Conservation (phyloP, 2,888 invertebrate species). For the Pilophorus perplexus region DNA sequence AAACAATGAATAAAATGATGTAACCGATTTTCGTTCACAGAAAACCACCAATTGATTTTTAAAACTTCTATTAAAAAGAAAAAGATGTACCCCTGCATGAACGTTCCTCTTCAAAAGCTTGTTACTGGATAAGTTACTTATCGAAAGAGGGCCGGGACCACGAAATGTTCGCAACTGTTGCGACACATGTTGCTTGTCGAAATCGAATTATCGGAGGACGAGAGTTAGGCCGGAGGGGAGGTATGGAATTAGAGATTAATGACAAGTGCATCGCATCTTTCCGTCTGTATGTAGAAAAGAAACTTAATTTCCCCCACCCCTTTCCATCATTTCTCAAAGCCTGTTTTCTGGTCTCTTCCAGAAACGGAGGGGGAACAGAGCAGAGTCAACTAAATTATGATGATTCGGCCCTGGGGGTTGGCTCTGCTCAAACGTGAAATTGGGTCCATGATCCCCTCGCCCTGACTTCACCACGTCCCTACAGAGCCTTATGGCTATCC, state of each 20-base stretch:
- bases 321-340: no score
- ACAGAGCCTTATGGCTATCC: neutral
- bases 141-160: neutral
- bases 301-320: conserved; percentile 6
- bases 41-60: no score
- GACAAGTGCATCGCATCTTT: conserved; percentile 21
- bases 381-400: conserved; percentile 36
- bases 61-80: no score
- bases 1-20: neutral
- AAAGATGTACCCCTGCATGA: conserved; percentile 6
- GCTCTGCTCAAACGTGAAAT: conserved; percentile 34
- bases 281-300: conserved; percentile 15
- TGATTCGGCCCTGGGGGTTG: conserved; percentile 34
- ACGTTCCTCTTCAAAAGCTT: conserved; percentile 16
- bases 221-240: no score
- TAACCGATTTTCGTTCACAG: neutral
- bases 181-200: conserved; percentile 33
- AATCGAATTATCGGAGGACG: conserved; percentile 30
- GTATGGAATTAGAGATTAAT: conserved; percentile 34
- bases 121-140: conserved; percentile 16
- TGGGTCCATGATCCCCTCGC: conserved; percentile 28
- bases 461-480: neutral
- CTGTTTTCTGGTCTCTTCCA: neutral
- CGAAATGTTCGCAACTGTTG: conserved; percentile 27
- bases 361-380: conserved; percentile 7